phyloP scores from a whole-genome alignment of 2,888 invertebrate genomes.

The Zaprionus lineosus region DNA sequence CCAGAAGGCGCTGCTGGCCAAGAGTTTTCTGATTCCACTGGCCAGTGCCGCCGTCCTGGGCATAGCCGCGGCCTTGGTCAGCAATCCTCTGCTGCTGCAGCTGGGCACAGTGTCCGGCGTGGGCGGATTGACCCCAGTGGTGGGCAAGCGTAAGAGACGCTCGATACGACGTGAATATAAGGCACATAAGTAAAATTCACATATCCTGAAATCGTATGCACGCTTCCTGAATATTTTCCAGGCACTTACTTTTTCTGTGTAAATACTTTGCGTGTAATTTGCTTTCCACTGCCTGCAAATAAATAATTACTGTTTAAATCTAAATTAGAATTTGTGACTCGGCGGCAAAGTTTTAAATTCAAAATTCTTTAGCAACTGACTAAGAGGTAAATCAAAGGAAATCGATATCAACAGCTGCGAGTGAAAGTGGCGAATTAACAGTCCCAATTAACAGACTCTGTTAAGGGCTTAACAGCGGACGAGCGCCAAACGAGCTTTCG shows the following conservation, averaged over 20 bases:
- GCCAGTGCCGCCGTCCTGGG: conserved; percentile 92
- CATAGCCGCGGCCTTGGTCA: conserved; percentile 90
- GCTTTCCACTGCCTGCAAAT: too few relatives aligned
- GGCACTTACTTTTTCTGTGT: too few relatives aligned
- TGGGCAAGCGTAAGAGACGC: conserved; percentile 77
- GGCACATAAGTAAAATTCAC: conserved; percentile 20
- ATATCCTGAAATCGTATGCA: neutral
- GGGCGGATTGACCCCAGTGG: conserved; percentile 82
- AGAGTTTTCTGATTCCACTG: conserved; percentile 87
- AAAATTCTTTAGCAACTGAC: too few relatives aligned
- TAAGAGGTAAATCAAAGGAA: too few relatives aligned
- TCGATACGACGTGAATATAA: conserved; percentile 34
- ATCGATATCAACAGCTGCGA: neutral
- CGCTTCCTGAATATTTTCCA: conserved; percentile 2
- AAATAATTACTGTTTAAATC: too few relatives aligned
- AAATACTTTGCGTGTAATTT: too few relatives aligned
- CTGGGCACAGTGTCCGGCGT: conserved; percentile 89
- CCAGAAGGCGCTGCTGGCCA: conserved; percentile 81
- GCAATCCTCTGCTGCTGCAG: conserved; percentile 90
- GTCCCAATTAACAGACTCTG: conserved; percentile 27
- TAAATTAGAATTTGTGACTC: too few relatives aligned
- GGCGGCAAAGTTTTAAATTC: too few relatives aligned
- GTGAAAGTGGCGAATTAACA: too few relatives aligned
- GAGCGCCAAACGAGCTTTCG: too few relatives aligned
- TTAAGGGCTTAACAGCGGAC: neutral